Evolutionary conservation across 1,140 invertebrate genomes (phyloP), one percentile per base, ranked within the genome.

Genomic region (Tribolium castaneum): DNA sequence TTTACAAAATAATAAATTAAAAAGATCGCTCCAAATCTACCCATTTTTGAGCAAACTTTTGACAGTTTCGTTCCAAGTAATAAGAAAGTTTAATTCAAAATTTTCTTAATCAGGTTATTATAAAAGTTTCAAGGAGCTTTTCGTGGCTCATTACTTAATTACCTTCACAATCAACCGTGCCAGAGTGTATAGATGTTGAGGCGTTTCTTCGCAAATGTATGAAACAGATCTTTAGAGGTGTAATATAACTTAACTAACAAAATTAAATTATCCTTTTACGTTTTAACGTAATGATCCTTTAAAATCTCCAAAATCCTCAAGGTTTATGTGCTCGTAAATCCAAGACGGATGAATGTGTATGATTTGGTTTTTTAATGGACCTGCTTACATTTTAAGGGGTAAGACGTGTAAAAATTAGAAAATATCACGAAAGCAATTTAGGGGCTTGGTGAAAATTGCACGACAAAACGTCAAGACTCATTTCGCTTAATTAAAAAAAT

Each of bases 171-270:
- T 35, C 25, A 66, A 56, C 13, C 13, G 59, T 66, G 3, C 12
- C 6, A 30, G 13, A 62, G 22, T 22, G n/a, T 14, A 25, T 30
- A 59, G 39, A 25, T 30, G 19, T 22, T 22, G 19, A 25, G 7
- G 16, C 22, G 30, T 66, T 22, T 13, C 25, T 66, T 35, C 16
- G 25, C 13, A 34, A 66, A 25, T 19, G 22, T 22, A 59, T 59
- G 9, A 66, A 66, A 66, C 59, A 66, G 30, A 66, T 66, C 59
- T 35, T 66, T 66, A 66, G 30, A 66, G 59, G 59, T 66, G 59
- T 66, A 66, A 66, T 66, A 66, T 66, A 66, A 66, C 59, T 66
- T 66, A 66, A 66, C 59, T 66, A 66, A 66, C 59, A 35, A 35
- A 66, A 66, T 66, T 66, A 66, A 66, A 66, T 66, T 66, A 66